Percentiles rank a stretch among this genome's conserved stretches.
Conservation (phyloP, 2,797 vertebrate genomes). For the Malurus splendens region DNA sequence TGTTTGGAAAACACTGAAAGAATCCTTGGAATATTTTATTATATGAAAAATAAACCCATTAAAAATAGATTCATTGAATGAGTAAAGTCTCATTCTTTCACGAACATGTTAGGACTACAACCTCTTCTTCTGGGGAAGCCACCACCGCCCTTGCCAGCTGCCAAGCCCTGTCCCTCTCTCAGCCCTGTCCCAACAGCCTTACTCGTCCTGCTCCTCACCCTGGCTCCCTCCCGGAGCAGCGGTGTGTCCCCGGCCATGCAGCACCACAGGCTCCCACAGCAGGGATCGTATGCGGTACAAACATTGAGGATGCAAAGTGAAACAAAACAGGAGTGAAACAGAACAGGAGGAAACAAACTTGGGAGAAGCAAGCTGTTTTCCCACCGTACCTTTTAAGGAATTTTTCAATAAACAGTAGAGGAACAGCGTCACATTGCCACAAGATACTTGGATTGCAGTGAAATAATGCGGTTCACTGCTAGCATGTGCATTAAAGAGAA, state of each 20-base stretch:
- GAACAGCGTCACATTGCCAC: background rate
- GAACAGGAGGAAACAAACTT: background rate
- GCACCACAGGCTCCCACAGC: background rate
- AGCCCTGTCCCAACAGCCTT: rapidly evolving
- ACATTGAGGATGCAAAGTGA: background rate
- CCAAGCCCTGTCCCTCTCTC: background rate
- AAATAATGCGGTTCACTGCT: background rate
- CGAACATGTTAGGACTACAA: rapidly evolving
- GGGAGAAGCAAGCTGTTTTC: background rate
- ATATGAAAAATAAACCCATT: background rate
- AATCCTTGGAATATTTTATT: background rate
- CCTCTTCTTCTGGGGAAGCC: background rate
- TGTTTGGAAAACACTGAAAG: background rate
- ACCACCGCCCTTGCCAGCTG: rapidly evolving
- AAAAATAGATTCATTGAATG: rapidly evolving
- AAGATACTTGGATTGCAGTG: background rate
- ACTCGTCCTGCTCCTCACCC: rapidly evolving
- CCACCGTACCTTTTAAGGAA: background rate
- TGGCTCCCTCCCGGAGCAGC: background rate
- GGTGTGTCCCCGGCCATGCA: rapidly evolving
- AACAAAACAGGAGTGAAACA: background rate
- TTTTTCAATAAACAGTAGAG: background rate
- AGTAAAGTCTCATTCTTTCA: background rate
- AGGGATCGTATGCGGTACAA: background rate
- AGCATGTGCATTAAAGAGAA: background rate